phyloP scores from a whole-genome alignment of 1,140 invertebrate species.

The Trichonephila clavipes region DNA sequence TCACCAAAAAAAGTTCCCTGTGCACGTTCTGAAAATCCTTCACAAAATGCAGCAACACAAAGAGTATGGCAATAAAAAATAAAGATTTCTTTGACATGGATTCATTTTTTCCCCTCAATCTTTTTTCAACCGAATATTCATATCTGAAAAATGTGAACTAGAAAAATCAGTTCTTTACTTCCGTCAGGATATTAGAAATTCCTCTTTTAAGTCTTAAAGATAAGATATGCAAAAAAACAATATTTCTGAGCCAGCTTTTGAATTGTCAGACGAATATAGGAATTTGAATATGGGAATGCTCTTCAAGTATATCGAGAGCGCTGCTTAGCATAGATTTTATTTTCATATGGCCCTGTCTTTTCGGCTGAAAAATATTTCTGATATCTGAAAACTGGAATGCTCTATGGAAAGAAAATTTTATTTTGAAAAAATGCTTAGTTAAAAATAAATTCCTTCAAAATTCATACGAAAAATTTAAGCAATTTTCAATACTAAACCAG shows the following conservation, averaged over 20 bases:
- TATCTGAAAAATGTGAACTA: background rate
- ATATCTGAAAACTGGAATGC: too few relatives aligned
- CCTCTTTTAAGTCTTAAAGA: conserved; percentile 14
- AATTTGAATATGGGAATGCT: background rate
- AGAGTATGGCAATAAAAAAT: background rate
- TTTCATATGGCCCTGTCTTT: background rate
- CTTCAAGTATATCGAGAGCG: too few relatives aligned
- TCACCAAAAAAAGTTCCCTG: background rate
- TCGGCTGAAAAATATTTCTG: background rate
- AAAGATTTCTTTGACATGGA: background rate
- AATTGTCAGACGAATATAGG: background rate
- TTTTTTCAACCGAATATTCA: background rate
- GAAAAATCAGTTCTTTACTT: background rate
- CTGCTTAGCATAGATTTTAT: background rate
- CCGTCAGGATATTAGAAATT: background rate
- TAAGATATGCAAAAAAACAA: background rate
- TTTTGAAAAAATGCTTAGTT: too few relatives aligned
- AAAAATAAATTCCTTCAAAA: too few relatives aligned
- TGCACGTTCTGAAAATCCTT: background rate
- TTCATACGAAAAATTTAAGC: too few relatives aligned
- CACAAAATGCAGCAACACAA: background rate
- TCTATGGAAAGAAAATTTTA: too few relatives aligned
- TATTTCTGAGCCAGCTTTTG: background rate
- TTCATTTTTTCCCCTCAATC: background rate
- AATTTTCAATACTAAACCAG: too few relatives aligned